phyloP scores from a whole-genome alignment of 2,888 invertebrate species.

The Drosophila sordidula region DNA sequence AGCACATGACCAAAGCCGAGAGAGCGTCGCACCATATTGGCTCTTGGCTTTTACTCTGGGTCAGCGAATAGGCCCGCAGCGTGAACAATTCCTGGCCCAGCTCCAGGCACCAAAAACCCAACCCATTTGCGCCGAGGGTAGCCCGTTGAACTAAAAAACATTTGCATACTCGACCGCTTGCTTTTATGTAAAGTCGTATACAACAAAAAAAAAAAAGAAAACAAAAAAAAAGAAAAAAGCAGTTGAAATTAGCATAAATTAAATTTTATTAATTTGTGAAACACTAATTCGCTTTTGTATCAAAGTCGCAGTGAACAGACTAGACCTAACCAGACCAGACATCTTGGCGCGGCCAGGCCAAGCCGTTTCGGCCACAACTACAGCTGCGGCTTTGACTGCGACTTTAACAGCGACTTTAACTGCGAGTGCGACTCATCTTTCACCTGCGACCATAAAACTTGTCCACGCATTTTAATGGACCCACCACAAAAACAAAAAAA shows the following conservation, averaged over 20 bases:
- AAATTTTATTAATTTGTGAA: conserved; percentile 76
- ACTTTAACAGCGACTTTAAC: conserved; percentile 2
- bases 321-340: conserved; percentile 56
- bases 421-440: conserved; percentile 54
- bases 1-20: conserved; percentile 17
- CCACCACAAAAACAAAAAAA: conserved; percentile 12
- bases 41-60: conserved; percentile 42
- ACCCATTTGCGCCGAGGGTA: conserved; percentile 34
- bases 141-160: conserved; percentile 25
- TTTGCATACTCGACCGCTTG: conserved; percentile 66
- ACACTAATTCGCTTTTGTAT: conserved; percentile 71
- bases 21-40: conserved; percentile 12
- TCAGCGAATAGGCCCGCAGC: conserved; percentile 9
- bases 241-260: conserved; percentile 73
- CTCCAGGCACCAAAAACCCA: conserved; percentile 18
- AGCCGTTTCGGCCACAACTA: conserved; percentile 6
- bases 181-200: conserved; percentile 60
- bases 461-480: conserved; percentile 59
- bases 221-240: conserved; percentile 42
- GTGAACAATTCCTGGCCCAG: conserved; percentile 4
- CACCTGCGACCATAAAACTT: conserved; percentile 54
- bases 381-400: conserved; percentile 1
- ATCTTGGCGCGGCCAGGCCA: conserved; percentile 64
- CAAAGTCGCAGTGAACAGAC: conserved; percentile 27
- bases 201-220: conserved; percentile 46